Conservation (phyloP, 1,140 invertebrate genomes). For the Cecropterus lyciades region DNA sequence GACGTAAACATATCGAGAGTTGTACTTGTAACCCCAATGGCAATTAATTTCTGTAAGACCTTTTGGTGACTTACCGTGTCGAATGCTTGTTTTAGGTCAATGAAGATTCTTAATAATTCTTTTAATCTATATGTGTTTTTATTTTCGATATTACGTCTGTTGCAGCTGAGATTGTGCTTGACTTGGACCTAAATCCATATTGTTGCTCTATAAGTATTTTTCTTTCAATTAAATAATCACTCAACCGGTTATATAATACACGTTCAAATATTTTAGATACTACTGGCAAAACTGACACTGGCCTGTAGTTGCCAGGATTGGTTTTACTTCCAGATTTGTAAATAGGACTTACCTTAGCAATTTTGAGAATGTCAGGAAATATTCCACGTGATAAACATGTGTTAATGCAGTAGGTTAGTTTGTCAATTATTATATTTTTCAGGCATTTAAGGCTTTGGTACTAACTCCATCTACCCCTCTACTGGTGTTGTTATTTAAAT, state of each 20-base stretch:
- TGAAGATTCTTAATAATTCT: too few species aligned
- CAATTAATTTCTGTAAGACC: too few species aligned
- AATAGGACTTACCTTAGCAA: slow-evolving; percentile 9
- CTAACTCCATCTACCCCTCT: slow-evolving; percentile 10
- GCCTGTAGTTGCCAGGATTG: slow-evolving; percentile 13
- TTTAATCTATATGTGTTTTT: slow-evolving; percentile 26
- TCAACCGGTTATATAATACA: not conserved
- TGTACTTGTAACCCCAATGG: too few species aligned
- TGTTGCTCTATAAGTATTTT: not conserved
- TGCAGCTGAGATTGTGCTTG: slow-evolving; percentile 6
- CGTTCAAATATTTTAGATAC: slow-evolving; percentile 13
- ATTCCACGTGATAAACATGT: not conserved
- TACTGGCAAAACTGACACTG: slow-evolving; percentile 6
- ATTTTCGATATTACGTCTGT: slow-evolving; percentile 12
- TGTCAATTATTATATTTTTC: not conserved
- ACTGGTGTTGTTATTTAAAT: slow-evolving; percentile 3
- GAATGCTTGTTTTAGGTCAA: too few species aligned
- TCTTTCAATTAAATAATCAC: not conserved
- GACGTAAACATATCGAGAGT: too few species aligned
- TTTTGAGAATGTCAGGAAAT: slow-evolving; percentile 10
- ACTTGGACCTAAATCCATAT: slow-evolving; percentile 12
- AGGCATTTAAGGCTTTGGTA: slow-evolving; percentile 6
- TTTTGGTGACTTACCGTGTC: too few species aligned
- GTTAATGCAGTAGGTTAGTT: slow-evolving; percentile 7
- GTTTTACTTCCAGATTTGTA: not conserved